Evolutionary conservation across 1,140 invertebrate species (phyloP).

Genomic region (Belonocnema kinseyi): DNA sequence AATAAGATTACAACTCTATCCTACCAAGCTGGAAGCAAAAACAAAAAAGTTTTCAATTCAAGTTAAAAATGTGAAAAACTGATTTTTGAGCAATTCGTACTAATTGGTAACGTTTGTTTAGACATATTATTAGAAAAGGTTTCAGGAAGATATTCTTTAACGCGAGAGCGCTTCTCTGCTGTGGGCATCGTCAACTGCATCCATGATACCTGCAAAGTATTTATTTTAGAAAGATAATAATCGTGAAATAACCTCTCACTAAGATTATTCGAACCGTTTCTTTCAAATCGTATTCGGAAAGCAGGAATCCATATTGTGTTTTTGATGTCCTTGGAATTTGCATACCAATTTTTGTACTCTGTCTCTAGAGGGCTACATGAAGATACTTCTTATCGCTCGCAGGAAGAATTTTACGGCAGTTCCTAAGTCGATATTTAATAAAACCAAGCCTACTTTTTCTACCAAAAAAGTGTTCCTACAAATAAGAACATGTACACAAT

Average conservation of each 20-base stretch:
- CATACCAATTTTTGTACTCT: not conserved
- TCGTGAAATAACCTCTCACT: too few relatives aligned
- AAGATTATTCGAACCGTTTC: not conserved
- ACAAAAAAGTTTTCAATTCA: too few relatives aligned
- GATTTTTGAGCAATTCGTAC: too few relatives aligned
- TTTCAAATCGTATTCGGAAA: not conserved
- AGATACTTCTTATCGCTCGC: not conserved
- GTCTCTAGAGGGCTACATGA: not conserved
- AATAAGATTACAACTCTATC: too few relatives aligned
- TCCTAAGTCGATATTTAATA: not conserved
- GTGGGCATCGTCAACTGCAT: not conserved
- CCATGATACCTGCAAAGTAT: not conserved
- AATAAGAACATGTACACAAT: not conserved
- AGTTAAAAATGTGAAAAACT: too few relatives aligned
- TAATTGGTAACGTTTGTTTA: too few relatives aligned
- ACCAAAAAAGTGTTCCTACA: not conserved
- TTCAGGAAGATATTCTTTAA: conserved; percentile 13
- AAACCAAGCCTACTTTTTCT: not conserved
- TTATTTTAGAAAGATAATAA: not conserved
- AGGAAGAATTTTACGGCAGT: not conserved
- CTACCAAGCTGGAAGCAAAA: too few relatives aligned
- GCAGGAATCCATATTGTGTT: not conserved
- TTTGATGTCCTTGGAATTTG: not conserved
- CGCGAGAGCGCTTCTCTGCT: not conserved
- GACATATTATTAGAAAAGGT: not conserved